Percentiles rank a stretch among this genome's conserved stretches.
phyloP scores from a whole-genome alignment of 2,888 invertebrate species.

The Polyommatus iphigenia region DNA sequence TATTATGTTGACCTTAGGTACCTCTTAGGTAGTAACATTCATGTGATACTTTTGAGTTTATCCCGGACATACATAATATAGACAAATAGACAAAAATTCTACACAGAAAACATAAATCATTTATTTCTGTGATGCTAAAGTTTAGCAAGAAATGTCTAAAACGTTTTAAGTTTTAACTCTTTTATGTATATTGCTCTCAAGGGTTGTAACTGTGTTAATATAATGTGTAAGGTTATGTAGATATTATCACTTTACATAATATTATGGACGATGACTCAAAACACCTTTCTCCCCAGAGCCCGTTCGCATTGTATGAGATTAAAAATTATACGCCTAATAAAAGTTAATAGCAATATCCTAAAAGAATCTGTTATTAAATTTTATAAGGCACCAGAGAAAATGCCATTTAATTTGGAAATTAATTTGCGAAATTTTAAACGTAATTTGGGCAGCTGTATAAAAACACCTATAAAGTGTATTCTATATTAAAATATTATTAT shows the following conservation, averaged over 20 bases:
- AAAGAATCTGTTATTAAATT: neutral
- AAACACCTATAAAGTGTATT: too few species aligned
- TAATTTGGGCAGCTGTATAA: neutral
- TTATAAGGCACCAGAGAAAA: neutral
- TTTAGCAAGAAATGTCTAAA: neutral
- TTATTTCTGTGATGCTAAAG: too few species aligned
- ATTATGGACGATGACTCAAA: neutral
- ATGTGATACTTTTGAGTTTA: too few species aligned
- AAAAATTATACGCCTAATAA: slow-evolving; percentile 9
- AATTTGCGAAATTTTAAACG: neutral
- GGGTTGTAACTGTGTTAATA: neutral
- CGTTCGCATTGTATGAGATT: neutral
- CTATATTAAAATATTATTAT: too few species aligned
- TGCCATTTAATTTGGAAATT: neutral
- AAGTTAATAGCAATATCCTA: neutral
- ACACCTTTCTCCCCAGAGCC: neutral
- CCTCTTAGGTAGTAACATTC: too few species aligned
- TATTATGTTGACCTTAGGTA: too few species aligned
- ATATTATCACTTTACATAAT: neutral
- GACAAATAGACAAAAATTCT: too few species aligned
- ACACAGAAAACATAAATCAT: too few species aligned
- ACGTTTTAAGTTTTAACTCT: neutral
- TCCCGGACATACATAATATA: too few species aligned
- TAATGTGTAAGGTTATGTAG: neutral
- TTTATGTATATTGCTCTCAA: neutral